phyloP scores from a whole-genome alignment of 2,888 invertebrate genomes.

The Formica aserva region DNA sequence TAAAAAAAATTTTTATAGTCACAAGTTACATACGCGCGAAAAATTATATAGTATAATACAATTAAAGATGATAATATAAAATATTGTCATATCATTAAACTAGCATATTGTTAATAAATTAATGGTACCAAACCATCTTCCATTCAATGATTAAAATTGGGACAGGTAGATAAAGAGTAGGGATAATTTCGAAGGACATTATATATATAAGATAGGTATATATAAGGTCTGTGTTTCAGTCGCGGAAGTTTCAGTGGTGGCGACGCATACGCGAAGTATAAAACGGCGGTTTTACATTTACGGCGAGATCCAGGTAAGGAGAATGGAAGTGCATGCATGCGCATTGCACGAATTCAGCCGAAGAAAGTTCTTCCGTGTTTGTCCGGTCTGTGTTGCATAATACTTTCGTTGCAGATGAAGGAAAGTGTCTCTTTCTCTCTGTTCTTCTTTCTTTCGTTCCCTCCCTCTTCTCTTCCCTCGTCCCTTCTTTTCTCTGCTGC shows the following conservation, averaged over 20 bases:
- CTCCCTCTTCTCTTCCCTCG: not conserved
- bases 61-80: too few relatives aligned
- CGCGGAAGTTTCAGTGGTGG: conserved; percentile 17
- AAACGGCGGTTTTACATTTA: not conserved
- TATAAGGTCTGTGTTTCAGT: conserved; percentile 74
- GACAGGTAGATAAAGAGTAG: conserved; percentile 27
- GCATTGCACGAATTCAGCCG: conserved; percentile 68
- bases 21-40: too few relatives aligned
- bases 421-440: conserved; percentile 28
- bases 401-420: conserved; percentile 50
- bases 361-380: conserved; percentile 81
- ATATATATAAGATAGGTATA: conserved; percentile 67
- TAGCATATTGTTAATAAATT: too few relatives aligned
- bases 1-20: not conserved
- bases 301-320: conserved; percentile 21
- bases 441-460: not conserved
- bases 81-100: too few relatives aligned
- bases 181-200: conserved; percentile 72
- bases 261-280: conserved; percentile 19
- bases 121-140: too few relatives aligned
- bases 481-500: not conserved
- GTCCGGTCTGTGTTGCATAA: conserved; percentile 69
- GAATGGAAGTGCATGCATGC: conserved; percentile 53
- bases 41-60: too few relatives aligned
- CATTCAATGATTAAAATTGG: too few relatives aligned